Conservation (phyloP, 2,888 invertebrate species). For the Tachystola acroxantha region DNA sequence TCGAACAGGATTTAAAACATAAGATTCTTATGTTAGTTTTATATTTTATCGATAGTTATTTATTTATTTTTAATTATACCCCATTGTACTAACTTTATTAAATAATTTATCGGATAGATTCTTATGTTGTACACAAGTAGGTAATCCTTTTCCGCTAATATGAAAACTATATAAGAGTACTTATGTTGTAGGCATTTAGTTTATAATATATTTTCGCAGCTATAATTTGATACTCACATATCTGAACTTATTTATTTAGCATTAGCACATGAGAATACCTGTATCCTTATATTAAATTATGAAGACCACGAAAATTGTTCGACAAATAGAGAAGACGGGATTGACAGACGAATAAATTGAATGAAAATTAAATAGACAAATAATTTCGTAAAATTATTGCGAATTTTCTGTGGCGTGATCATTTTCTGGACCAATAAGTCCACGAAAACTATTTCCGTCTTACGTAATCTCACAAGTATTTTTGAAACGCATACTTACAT, state of each 20-base stretch:
- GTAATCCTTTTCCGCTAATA: no score
- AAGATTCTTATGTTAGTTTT: no score
- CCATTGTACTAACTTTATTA: no score
- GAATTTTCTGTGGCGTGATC: slow-evolving; percentile 7
- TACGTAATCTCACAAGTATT: background rate
- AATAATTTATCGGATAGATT: no score
- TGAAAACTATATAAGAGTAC: no score
- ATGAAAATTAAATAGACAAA: slow-evolving; percentile 12
- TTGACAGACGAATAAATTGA: slow-evolving; percentile 9
- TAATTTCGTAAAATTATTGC: slow-evolving; percentile 1
- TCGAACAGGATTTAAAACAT: no score
- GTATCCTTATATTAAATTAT: slow-evolving; percentile 34
- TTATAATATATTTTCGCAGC: background rate
- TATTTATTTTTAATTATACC: no score
- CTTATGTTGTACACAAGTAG: no score
- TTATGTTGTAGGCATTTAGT: background rate
- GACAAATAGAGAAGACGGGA: slow-evolving; percentile 24
- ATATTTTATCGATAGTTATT: no score
- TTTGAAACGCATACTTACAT: slow-evolving; percentile 3
- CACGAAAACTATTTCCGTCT: background rate
- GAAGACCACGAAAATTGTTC: slow-evolving; percentile 27
- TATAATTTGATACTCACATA: slow-evolving; percentile 3
- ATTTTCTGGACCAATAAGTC: background rate
- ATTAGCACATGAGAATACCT: slow-evolving; percentile 19
- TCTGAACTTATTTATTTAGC: slow-evolving; percentile 15